Evolutionary conservation across 2,113 vertebrate species (phyloP), one percentile per base, ranked within the genome.

Genomic region (Benthochromis sp.): DNA sequence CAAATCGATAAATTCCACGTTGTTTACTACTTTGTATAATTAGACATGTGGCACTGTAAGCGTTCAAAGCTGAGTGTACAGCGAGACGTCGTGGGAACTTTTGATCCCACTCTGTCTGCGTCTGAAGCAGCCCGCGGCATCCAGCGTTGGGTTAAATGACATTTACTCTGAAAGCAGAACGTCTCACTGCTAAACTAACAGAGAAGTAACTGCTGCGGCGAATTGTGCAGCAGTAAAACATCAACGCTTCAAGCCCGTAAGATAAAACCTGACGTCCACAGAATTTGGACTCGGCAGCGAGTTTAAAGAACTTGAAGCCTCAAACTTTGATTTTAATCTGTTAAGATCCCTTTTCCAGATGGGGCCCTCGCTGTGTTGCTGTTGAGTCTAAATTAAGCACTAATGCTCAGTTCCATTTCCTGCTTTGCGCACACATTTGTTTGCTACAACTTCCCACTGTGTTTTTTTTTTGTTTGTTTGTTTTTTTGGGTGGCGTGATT

Each of bases 391-490:
- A 94, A 94, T 91, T 84, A 93, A 94, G 84, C 80, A 24, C 73
- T 36, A 76, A 71, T 69, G 57, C 86, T 78, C 17, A 2, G 69
- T 89, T 93, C 90, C 89, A 93, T 91, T 95, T 95, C 92, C 94
- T 94, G 92, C 88, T 91, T 89, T 88, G 84, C 38, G 45, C 79
- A 79, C 84, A 89, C 86, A 81, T 90, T 92, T 92, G 86, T 93
- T 94, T 93, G 88, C 86, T 90, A 86, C 50, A 78, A 90, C 90
- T 85, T 94, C 90, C 93, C 85, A 88, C 89, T 86, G 83, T 71
- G 73, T 82, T 89, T 92, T 93, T 3, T 6, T 80, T 45, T 82
- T 89, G 91, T 92, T 54, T 80, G 89, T 83, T 90, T 92, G 89
- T 17, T 82, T 36, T 82, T 91, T 93, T 93, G 83, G 89, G 86